Conservation (phyloP, 2,797 vertebrate species). For the Tenualosa ilisha region DNA sequence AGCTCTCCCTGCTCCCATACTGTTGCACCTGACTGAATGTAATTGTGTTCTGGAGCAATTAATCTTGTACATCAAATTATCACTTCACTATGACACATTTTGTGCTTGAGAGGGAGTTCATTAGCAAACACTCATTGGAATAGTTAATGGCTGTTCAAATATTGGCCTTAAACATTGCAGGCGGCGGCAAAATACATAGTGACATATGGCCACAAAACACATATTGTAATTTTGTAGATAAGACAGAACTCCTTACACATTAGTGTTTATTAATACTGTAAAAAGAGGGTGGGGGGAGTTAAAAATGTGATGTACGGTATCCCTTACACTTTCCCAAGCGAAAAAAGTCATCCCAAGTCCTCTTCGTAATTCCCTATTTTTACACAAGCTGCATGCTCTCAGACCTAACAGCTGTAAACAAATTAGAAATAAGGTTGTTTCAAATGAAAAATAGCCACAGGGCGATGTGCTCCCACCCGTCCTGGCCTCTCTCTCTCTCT, state of each 20-base stretch:
- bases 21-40: conserved; percentile 19
- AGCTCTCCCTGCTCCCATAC: conserved; percentile 8
- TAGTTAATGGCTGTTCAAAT: conserved; percentile 23
- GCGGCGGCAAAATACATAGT: conserved; percentile 5
- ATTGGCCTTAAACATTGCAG: conserved; percentile 10
- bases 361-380: conserved; percentile 42
- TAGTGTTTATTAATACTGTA: not conserved
- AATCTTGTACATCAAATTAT: conserved; percentile 25
- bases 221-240: conserved; percentile 5
- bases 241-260: not conserved
- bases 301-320: not conserved
- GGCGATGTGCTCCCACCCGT: conserved; percentile 75
- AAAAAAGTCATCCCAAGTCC: not conserved
- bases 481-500: conserved; percentile 69
- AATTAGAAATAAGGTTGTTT: conserved; percentile 66
- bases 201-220: conserved; percentile 12
- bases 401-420: conserved; percentile 65
- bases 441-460: conserved; percentile 69
- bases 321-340: not conserved
- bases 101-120: conserved; percentile 18
- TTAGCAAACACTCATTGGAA: conserved; percentile 23
- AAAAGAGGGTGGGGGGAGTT: not conserved
- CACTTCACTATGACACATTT: conserved; percentile 23
- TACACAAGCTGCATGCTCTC: conserved; percentile 45
- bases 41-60: conserved; percentile 15